A percentile compares a stretch with the other conserved stretches of the same genome.
Evolutionary conservation across 2,113 vertebrate species (phyloP).

Genomic region (Mirounga angustirostris): DNA sequence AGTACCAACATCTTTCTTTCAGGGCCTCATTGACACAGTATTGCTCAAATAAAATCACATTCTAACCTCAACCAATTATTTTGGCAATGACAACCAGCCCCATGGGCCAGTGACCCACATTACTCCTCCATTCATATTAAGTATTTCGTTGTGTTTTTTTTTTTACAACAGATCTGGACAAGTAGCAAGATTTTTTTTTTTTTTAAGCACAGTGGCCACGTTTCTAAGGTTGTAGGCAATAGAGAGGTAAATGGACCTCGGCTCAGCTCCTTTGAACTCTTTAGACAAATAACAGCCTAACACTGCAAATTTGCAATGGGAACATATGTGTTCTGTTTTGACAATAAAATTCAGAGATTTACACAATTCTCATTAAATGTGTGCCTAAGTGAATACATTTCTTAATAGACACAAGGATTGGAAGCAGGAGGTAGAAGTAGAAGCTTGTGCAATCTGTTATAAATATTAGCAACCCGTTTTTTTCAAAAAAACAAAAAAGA

Average conservation of each 20-base stretch:
- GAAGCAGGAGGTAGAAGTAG: neutral
- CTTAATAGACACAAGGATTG: neutral
- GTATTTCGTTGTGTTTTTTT: neutral
- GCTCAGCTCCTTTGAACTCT: slow-evolving; percentile 2
- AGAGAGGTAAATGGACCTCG: neutral
- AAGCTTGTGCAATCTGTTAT: neutral
- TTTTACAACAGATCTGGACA: neutral
- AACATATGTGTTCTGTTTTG: slow-evolving; percentile 8
- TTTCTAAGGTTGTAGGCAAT: neutral
- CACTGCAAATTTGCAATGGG: neutral
- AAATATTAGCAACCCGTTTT: neutral
- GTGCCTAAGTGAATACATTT: neutral
- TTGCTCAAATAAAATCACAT: neutral
- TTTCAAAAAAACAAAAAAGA: neutral
- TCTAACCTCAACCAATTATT: neutral
- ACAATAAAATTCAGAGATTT: neutral
- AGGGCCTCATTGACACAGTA: neutral
- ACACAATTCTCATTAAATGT: neutral
- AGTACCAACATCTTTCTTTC: neutral
- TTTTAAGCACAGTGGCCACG: neutral
- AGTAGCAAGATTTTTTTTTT: neutral
- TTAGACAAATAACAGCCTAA: neutral
- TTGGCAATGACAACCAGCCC: neutral
- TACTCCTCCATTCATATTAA: neutral
- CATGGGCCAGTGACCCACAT: neutral